These are phyloP conservation scores for Rhadina sibilatrix DNA, from an alignment of 2,113 vertebrate genomes.

Conservation along the genomic window DNA sequence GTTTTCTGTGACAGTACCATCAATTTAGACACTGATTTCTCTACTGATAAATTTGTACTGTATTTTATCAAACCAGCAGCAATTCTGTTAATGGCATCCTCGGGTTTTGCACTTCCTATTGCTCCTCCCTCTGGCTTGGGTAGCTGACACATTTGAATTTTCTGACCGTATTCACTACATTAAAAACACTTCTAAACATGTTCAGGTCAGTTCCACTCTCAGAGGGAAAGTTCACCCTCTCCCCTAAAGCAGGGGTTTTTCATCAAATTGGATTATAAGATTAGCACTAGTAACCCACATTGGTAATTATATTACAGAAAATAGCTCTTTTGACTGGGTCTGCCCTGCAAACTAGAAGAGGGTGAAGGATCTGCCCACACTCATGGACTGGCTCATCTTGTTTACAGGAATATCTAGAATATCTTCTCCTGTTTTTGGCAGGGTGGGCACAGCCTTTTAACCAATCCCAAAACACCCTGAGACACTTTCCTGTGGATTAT, in stretches of 20 bases:
- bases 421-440: background rate
- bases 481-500: background rate
- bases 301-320: background rate
- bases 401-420: background rate
- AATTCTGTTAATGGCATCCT: background rate
- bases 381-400: background rate
- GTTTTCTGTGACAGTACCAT: background rate
- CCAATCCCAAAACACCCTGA: background rate
- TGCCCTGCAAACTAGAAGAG: background rate
- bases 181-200: background rate
- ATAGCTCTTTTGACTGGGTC: background rate
- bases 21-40: background rate
- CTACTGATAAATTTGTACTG: background rate
- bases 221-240: background rate
- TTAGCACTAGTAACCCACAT: background rate
- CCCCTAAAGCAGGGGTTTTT: background rate
- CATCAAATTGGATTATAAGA: constrained; percentile 12
- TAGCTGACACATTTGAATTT: background rate
- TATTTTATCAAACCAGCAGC: background rate
- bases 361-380: background rate
- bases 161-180: background rate
- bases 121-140: background rate
- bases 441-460: background rate
- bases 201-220: background rate
- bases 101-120: background rate